Evolutionary conservation across 2,888 invertebrate species (phyloP), one percentile per base, ranked within the genome.

Genomic region (Idaea aversata): DNA sequence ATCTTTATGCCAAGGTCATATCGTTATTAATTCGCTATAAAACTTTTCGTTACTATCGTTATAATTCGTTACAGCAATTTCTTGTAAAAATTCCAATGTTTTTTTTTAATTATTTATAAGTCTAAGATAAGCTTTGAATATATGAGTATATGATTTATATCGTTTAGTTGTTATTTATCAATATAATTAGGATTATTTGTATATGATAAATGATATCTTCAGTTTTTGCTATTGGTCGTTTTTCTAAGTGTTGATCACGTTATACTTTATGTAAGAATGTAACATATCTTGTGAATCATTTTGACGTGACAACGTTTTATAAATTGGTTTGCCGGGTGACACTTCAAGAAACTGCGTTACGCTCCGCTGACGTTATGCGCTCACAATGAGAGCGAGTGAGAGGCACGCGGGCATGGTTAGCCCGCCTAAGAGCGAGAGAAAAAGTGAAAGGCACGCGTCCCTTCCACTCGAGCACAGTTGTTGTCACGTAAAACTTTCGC

Each of bases 161-260:
- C 13, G 13, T 47, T 47, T 47, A 47, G 4, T 47, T 13, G 47
- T 47, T 47, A 47, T 47, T 47, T 47, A 47, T 47, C 47, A 13
- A 47, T 47, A 13, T 47, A 47, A 47, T 47, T 47, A 47, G 47
- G 47, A 47, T 47, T 47, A 47, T 47, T 47, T 62, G 15, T 66
- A 68, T 68, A 67, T 63, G 58, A 65, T 59, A 79, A 25, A 13
- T 47, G 47, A 47, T 47, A 47, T 47, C 36, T 47, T 47, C 6
- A 47, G 47, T 47, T 10, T 47, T 2, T 47, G 13, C 47, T 47
- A 47, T 47, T 47, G 47, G 47, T 47, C 47, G 10, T 6, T 47
- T 47, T 47, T 47, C 13, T 47, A 47, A 47, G 7, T 13, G 7
- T 13, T 6, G 47, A 47, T 47, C 47, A 47, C 13, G 7, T 47